These are phyloP conservation scores for Drosophila setifemur DNA, from an alignment of 1,140 invertebrate species.

Conservation along the genomic window DNA sequence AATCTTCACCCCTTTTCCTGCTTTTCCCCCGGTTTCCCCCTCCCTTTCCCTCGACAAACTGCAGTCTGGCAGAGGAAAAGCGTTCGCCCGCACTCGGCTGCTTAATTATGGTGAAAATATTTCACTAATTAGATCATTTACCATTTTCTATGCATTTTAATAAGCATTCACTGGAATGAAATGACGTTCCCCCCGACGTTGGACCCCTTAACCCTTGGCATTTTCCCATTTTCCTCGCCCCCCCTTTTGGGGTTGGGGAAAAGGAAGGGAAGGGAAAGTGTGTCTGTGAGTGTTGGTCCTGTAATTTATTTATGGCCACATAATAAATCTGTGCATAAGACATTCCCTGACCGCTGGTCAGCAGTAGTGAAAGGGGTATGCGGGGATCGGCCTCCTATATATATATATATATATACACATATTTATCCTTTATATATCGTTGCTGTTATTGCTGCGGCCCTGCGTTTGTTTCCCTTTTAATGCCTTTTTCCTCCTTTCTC, in stretches of 20 bases:
- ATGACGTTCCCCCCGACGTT: slow-evolving; percentile 50
- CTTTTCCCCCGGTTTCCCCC: too few species aligned
- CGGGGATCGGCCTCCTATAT: not conserved
- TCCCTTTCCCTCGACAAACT: too few species aligned
- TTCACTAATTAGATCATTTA: slow-evolving; percentile 69
- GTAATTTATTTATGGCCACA: slow-evolving; percentile 80
- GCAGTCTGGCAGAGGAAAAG: too few species aligned
- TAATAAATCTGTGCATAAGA: slow-evolving; percentile 79
- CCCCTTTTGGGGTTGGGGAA: too few species aligned
- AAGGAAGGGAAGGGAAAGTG: too few species aligned
- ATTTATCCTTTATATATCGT: not conserved
- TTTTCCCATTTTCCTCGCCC: slow-evolving; percentile 19
- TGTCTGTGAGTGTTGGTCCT: slow-evolving; percentile 48
- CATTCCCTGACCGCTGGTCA: slow-evolving; percentile 48
- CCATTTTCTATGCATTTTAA: slow-evolving; percentile 67
- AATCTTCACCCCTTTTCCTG: too few species aligned
- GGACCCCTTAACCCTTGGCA: slow-evolving; percentile 63
- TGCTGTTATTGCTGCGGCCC: slow-evolving; percentile 14
- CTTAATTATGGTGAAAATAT: slow-evolving; percentile 48
- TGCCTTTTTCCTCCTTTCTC: slow-evolving; percentile 38
- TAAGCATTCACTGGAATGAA: slow-evolving; percentile 17
- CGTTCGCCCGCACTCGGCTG: slow-evolving; percentile 3
- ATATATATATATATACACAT: not conserved
- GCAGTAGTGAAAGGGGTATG: not conserved
- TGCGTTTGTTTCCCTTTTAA: slow-evolving; percentile 55